phyloP scores from a whole-genome alignment of 2,113 vertebrate species.

The Chaetura pelagica region DNA sequence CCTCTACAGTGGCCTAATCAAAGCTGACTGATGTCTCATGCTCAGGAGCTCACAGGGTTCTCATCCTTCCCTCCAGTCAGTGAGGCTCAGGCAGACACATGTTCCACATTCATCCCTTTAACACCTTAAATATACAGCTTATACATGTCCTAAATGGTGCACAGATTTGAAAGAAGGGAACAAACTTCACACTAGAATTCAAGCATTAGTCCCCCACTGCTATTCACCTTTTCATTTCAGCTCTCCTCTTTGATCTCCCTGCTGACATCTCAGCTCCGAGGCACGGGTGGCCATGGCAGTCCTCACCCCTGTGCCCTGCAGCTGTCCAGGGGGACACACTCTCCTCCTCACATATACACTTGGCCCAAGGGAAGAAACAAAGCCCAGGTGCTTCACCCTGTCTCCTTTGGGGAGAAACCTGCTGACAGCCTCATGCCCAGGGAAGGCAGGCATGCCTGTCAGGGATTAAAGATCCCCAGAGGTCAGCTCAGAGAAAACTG shows the following conservation, averaged over 20 bases:
- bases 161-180: not conserved
- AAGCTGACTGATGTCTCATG: not conserved
- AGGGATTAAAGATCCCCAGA: not conserved
- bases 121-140: not conserved
- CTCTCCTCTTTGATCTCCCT: not conserved
- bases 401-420: not conserved
- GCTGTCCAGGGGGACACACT: fast-evolving
- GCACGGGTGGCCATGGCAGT: fast-evolving
- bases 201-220: not conserved
- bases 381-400: not conserved
- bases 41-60: not conserved
- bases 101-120: not conserved
- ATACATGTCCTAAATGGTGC: not conserved
- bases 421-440: not conserved
- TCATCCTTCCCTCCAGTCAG: not conserved
- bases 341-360: fast-evolving
- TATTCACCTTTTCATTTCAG: not conserved
- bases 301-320: not conserved
- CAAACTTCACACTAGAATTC: not conserved
- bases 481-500: not conserved
- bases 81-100: not conserved
- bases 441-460: fast-evolving
- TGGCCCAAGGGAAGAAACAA: not conserved
- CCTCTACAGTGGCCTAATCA: not conserved
- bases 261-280: not conserved